Percentiles rank a stretch among this genome's conserved stretches.
phyloP scores from a whole-genome alignment of 2,113 vertebrate genomes.

The Capreolus pygargus region DNA sequence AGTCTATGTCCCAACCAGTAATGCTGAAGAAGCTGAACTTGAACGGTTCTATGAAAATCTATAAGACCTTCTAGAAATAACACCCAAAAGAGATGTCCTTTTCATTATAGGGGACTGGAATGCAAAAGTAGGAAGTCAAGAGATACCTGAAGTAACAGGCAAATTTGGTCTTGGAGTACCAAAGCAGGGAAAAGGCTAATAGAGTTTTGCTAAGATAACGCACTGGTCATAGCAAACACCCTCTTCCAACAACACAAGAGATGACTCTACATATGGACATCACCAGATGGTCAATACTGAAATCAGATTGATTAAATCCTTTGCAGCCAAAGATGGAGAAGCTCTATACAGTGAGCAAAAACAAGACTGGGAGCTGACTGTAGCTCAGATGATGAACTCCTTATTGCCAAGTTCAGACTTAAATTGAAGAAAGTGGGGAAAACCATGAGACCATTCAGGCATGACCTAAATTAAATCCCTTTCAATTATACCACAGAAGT shows the following conservation, averaged over 20 bases:
- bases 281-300: neutral
- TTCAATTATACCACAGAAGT: too few species aligned
- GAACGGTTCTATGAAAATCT: neutral
- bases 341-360: neutral
- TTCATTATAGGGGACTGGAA: neutral
- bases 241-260: neutral
- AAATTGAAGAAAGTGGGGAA: neutral
- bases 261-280: neutral
- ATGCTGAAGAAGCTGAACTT: neutral
- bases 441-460: neutral
- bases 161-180: neutral
- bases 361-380: neutral
- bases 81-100: neutral
- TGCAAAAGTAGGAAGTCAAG: neutral
- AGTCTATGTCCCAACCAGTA: neutral
- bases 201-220: neutral
- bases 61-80: neutral
- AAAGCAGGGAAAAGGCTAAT: neutral
- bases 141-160: neutral
- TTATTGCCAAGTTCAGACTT: neutral
- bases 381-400: neutral
- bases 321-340: neutral
- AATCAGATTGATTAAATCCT: neutral
- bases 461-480: too few species aligned
- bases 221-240: neutral